Conservation (phyloP, 2,113 vertebrate genomes). For the Zosterops borbonicus region DNA sequence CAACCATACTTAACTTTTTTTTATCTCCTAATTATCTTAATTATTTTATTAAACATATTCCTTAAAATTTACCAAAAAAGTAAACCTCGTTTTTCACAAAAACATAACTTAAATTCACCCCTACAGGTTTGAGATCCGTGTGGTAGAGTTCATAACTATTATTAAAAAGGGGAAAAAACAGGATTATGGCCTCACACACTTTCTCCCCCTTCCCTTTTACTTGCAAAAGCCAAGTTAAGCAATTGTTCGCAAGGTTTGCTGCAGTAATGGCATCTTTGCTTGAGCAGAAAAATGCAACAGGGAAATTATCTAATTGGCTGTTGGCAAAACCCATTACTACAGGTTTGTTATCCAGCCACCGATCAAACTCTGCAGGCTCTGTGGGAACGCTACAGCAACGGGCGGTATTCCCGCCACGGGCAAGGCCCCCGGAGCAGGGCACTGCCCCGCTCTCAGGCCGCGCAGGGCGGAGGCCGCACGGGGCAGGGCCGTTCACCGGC, state of each 20-base stretch:
- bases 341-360: too few relatives aligned
- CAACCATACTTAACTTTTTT: too few relatives aligned
- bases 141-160: background rate
- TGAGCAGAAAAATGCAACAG: background rate
- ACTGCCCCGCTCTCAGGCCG: too few relatives aligned
- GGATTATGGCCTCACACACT: background rate
- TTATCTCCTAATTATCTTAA: too few relatives aligned
- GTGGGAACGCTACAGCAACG: background rate
- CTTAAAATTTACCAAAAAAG: too few relatives aligned
- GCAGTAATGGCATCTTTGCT: background rate
- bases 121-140: background rate
- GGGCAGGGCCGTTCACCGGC: too few relatives aligned
- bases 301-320: rapidly evolving
- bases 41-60: too few relatives aligned
- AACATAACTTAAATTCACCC: background rate
- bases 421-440: too few relatives aligned
- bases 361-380: background rate
- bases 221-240: background rate
- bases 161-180: rapidly evolving
- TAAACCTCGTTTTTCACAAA: too few relatives aligned
- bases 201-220: background rate
- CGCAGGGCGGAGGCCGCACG: too few relatives aligned
- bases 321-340: background rate
- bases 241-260: background rate
- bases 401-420: rapidly evolving